Evolutionary conservation across 2,113 vertebrate genomes (phyloP).

Genomic region (Melanostigma gelatinosum): DNA sequence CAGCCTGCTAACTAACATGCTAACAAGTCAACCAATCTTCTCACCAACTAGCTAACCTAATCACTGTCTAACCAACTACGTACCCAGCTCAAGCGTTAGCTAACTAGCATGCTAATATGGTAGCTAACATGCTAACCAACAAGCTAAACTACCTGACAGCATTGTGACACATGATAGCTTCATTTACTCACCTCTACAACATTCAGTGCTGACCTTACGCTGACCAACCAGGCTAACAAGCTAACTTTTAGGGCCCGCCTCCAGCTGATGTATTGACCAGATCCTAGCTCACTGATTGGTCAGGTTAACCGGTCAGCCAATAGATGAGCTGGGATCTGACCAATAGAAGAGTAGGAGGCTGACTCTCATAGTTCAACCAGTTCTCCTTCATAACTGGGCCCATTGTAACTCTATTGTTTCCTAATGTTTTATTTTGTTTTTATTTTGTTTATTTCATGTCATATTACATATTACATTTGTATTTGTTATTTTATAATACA

Average conservation of each 20-base stretch:
- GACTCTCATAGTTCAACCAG: not conserved
- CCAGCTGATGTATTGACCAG: not conserved
- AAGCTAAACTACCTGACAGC: not conserved
- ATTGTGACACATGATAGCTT: not conserved
- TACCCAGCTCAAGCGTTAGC: not conserved
- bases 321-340: not conserved
- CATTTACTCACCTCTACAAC: not conserved
- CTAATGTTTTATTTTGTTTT: no score
- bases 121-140: not conserved
- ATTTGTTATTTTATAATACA: no score
- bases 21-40: not conserved
- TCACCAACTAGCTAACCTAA: not conserved
- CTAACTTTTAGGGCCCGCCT: not conserved
- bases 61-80: not conserved
- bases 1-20: not conserved
- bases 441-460: no score
- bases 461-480: no score
- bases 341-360: not conserved
- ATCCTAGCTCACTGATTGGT: constrained; percentile 1
- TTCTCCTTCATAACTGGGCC: not conserved
- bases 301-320: not conserved
- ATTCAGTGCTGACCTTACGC: no score
- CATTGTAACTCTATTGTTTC: not conserved
- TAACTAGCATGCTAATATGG: not conserved
- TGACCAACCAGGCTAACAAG: not conserved